Percentiles rank a stretch among this genome's conserved stretches.
These are phyloP conservation scores for Sebastes jordani DNA, from an alignment of 2,797 vertebrate species.

Conservation along the genomic window DNA sequence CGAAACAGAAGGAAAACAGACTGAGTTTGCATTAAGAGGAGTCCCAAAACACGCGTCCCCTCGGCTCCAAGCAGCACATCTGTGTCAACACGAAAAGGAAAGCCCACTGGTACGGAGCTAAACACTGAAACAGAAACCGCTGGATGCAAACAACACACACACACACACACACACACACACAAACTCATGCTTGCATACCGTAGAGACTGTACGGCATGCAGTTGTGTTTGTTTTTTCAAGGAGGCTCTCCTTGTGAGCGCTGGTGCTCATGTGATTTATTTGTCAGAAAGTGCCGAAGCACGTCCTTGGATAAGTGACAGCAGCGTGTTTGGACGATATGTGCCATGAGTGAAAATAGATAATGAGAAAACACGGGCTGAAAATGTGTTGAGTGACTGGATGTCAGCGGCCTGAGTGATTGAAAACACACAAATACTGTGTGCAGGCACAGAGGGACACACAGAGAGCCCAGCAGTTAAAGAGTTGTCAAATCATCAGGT, in stretches of 20 bases:
- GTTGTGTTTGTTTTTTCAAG: constrained; percentile 45
- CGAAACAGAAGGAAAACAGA: constrained; percentile 49
- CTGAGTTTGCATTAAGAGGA: constrained; percentile 39
- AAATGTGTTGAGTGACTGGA: constrained; percentile 18
- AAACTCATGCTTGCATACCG: constrained; percentile 36
- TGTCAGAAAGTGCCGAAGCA: constrained; percentile 31
- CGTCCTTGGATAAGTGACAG: constrained; percentile 18
- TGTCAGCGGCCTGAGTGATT: neutral
- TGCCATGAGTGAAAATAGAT: constrained; percentile 7
- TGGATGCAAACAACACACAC: constrained; percentile 58
- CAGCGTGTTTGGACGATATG: constrained; percentile 8
- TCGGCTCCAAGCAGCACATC: constrained; percentile 64
- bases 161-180: constrained; percentile 25
- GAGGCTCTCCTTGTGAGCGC: constrained; percentile 5
- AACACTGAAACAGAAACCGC: constrained; percentile 58
- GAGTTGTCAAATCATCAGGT: neutral
- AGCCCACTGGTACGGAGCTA: constrained; percentile 51
- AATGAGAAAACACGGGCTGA: neutral
- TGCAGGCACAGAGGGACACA: neutral
- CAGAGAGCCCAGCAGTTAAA: neutral
- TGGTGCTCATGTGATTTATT: constrained; percentile 27
- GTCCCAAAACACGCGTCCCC: constrained; percentile 46
- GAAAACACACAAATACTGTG: neutral
- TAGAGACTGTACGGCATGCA: constrained; percentile 41
- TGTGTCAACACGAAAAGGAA: constrained; percentile 68